These are phyloP conservation scores for Pseudopleuronectes americanus DNA, from an alignment of 2,797 vertebrate species.

Conservation along the genomic window DNA sequence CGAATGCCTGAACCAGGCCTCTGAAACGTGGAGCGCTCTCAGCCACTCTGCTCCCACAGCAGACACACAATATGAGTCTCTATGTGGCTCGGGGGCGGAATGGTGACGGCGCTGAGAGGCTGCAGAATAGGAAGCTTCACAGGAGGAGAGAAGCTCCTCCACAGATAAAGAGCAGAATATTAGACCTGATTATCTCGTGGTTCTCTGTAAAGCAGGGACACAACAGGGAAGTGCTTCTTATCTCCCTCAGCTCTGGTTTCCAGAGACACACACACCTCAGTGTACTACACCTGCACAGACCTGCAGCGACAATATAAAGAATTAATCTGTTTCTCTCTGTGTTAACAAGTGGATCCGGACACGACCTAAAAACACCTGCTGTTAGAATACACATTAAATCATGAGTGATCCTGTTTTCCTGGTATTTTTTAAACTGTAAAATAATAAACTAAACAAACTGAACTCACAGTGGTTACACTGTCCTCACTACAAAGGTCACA, in stretches of 20 bases:
- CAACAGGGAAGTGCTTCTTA: neutral
- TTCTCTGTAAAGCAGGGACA: neutral
- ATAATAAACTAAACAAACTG: neutral
- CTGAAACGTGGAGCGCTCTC: constrained; percentile 73
- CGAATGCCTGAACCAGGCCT: constrained; percentile 46
- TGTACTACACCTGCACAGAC: neutral
- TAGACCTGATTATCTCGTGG: constrained; percentile 68
- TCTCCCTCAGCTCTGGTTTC: constrained; percentile 2
- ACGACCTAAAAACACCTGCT: neutral
- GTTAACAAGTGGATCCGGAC: too few species aligned
- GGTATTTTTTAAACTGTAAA: too few species aligned
- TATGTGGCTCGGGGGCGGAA: constrained; percentile 49
- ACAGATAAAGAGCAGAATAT: constrained; percentile 72
- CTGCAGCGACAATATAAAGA: neutral
- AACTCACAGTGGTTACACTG: neutral
- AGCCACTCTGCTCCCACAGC: constrained; percentile 77
- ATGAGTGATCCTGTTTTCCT: too few species aligned
- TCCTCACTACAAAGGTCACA: neutral
- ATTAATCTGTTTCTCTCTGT: neutral
- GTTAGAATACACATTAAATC: too few species aligned
- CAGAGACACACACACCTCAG: constrained; percentile 14
- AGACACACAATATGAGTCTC: constrained; percentile 74
- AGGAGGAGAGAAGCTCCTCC: constrained; percentile 49
- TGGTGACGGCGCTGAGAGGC: constrained; percentile 73
- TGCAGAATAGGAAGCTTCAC: constrained; percentile 73